A percentile compares a stretch with the other conserved stretches of the same genome.
phyloP scores from a whole-genome alignment of 2,888 invertebrate genomes.

The Lumbricus terrestris region DNA sequence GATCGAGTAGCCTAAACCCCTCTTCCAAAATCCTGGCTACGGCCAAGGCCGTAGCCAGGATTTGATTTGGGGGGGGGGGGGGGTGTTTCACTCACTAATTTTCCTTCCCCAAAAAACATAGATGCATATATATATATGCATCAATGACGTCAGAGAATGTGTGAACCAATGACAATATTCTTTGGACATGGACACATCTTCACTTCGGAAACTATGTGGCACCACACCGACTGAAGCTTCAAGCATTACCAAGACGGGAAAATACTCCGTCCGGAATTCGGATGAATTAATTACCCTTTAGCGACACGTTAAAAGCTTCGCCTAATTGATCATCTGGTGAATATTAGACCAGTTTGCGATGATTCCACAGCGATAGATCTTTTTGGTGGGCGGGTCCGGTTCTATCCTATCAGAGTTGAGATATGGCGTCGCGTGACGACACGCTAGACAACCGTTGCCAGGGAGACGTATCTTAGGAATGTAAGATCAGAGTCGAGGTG shows the following conservation, averaged over 20 bases:
- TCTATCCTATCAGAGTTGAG: neutral
- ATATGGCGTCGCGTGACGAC: neutral
- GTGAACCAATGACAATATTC: too few relatives aligned
- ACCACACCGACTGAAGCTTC: neutral
- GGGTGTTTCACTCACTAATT: too few relatives aligned
- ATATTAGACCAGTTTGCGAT: neutral
- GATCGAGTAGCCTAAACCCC: too few relatives aligned
- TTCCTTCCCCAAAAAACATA: too few relatives aligned
- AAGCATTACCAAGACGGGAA: neutral
- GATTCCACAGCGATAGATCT: neutral
- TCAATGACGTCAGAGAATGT: too few relatives aligned
- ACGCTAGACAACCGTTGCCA: neutral
- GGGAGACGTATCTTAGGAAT: neutral
- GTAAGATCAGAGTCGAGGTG: neutral
- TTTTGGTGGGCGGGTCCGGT: neutral
- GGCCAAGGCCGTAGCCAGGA: too few relatives aligned
- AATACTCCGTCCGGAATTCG: neutral
- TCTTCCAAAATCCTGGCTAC: too few relatives aligned
- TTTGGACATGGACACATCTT: too few relatives aligned
- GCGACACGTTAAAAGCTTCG: neutral
- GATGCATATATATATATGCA: too few relatives aligned
- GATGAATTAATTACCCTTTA: neutral
- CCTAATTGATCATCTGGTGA: neutral
- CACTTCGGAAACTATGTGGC: too few relatives aligned
- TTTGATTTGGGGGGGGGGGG: too few relatives aligned